Percentiles rank a stretch among this genome's conserved stretches.
Conservation (phyloP, 2,113 vertebrate genomes). For the Boulengeromyrus knoepffleri region DNA sequence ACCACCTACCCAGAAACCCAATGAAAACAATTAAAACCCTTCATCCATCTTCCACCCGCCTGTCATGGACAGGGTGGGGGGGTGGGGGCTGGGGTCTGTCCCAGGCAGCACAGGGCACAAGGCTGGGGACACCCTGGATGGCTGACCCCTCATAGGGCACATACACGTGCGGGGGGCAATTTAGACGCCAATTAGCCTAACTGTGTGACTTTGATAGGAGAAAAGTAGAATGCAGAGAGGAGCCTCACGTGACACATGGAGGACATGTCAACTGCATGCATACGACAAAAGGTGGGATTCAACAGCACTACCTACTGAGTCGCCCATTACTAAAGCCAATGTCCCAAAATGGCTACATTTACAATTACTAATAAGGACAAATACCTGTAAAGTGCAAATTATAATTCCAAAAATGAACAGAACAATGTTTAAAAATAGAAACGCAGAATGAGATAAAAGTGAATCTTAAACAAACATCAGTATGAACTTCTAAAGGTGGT, state of each 20-base stretch:
- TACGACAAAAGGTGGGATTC: not conserved
- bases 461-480: not conserved
- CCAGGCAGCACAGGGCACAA: not conserved
- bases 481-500: not conserved
- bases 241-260: not conserved
- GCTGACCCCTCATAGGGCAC: not conserved
- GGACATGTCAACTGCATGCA: not conserved
- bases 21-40: not conserved
- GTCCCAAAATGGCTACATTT: not conserved
- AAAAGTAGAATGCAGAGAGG: not conserved
- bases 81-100: not conserved
- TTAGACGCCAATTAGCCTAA: not conserved
- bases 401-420: not conserved
- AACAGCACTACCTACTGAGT: not conserved
- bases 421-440: not conserved
- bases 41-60: not conserved
- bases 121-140: not conserved
- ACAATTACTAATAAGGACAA: not conserved
- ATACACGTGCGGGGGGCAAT: not conserved
- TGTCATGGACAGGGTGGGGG: not conserved
- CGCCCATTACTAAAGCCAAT: not conserved
- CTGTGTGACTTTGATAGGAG: not conserved
- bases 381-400: not conserved
- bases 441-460: not conserved
- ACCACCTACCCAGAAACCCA: conserved; percentile 4